These are phyloP conservation scores for Chouioia cunea DNA, from an alignment of 2,888 invertebrate genomes.

Conservation along the genomic window DNA sequence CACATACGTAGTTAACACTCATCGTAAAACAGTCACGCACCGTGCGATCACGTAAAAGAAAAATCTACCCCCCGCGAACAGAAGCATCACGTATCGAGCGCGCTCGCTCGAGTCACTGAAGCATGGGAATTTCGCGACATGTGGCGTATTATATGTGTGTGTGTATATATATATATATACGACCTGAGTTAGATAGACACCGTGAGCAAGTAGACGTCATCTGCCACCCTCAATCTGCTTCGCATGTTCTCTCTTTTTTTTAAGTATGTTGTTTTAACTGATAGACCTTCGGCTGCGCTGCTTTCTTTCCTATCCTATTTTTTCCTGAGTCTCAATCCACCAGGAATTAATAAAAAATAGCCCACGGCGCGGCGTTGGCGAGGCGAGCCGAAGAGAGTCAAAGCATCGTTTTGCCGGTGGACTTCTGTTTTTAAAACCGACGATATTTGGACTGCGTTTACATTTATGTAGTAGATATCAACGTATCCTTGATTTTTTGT, in stretches of 20 bases:
- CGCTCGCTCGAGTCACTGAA: neutral
- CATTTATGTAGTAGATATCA: neutral
- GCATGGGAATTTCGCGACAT: conserved; percentile 45
- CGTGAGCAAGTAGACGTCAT: conserved; percentile 35
- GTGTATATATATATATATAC: no score
- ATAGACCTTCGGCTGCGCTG: conserved; percentile 33
- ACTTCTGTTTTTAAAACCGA: conserved; percentile 33
- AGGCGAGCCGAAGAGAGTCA: conserved; percentile 15
- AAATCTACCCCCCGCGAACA: conserved; percentile 45
- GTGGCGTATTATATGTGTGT: conserved; percentile 24
- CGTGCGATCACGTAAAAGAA: neutral
- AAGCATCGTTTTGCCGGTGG: conserved; percentile 30
- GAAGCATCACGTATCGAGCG: neutral
- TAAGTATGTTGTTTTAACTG: conserved; percentile 45
- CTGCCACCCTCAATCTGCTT: neutral
- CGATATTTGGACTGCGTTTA: conserved; percentile 21
- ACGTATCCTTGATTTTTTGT: neutral
- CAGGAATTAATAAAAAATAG: conserved; percentile 47
- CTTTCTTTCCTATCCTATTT: conserved; percentile 10
- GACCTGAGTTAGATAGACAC: conserved; percentile 31
- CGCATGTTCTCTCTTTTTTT: no score
- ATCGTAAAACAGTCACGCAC: neutral
- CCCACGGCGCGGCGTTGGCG: conserved; percentile 9
- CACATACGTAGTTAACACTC: no score
- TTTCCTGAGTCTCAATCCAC: conserved; percentile 14